Base-by-base conservation (phyloP, 2,797 vertebrate genomes). In the Halcyon chelicuti region DNA sequence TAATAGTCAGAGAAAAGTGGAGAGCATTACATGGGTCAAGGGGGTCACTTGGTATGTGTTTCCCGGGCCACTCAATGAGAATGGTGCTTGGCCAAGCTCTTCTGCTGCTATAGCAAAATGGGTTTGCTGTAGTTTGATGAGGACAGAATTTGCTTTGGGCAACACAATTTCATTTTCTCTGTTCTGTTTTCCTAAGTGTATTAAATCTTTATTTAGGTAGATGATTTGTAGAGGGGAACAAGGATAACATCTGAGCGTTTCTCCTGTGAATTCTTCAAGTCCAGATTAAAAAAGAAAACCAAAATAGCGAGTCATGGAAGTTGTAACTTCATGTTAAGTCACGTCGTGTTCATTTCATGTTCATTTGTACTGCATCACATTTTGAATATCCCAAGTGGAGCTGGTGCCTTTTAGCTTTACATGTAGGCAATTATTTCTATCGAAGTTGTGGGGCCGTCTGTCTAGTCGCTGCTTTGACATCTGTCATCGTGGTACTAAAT, bases 381-480 rank as follows among this genome's bases (percentile, higher is more conserved):
- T 46, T 3, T 9, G 84, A 89, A 54, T 33, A 58, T 74, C 78
- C 57, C n/a, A 65, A 61, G 63, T 4, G 33, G 67, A 83, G 72
- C 58, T 0, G 0, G 25, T 58, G 58, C 58, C 60, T 89, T 91
- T 80, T 47, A 35, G 35, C 65, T 86, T 62, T 66, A 15, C 73
- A 22, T 3, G 6, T 51, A 35, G 65, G 47, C 76, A 88, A 5
- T 94, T 58, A 73, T 83, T 88, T 70, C 79, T 51, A 0, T 62
- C 4, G 14, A 49, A 76, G 87, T 60, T 55, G 79, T 61, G 62
- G 70, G 81, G 75, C 89, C 2, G n/a, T 74, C 89, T 91, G 91
- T 90, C 79, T 76, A 8, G 86, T 86, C 10, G 0, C 88, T 84
- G 93, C 93, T 80, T 91, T 94, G 93, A 90, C 91, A 81, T 94